Evolutionary conservation across 2,888 invertebrate genomes (phyloP).

Genomic region (Diploptera punctata): DNA sequence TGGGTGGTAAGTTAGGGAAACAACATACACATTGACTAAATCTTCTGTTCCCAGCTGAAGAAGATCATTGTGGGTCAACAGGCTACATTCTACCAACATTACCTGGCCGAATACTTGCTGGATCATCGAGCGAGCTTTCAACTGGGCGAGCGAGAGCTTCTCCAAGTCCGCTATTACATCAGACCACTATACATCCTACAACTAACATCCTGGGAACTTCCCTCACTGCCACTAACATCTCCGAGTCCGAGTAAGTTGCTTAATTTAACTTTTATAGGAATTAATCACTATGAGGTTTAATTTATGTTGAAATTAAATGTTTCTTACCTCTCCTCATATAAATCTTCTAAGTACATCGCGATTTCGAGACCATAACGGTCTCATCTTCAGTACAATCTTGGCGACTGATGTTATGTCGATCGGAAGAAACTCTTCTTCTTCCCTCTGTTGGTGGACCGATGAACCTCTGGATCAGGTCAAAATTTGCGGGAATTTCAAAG

Average conservation of each 20-base stretch:
- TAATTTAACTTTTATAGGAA: neutral
- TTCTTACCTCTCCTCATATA: too few relatives aligned
- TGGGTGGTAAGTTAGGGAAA: too few relatives aligned
- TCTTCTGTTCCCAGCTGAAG: constrained; percentile 66
- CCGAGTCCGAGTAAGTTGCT: constrained; percentile 48
- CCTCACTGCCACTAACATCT: constrained; percentile 43
- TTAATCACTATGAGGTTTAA: too few relatives aligned
- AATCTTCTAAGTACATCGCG: too few relatives aligned
- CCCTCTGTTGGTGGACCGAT: too few relatives aligned
- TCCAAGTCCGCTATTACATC: constrained; percentile 53
- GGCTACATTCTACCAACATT: constrained; percentile 51
- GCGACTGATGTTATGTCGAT: too few relatives aligned
- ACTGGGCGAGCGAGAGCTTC: constrained; percentile 44
- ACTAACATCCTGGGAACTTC: constrained; percentile 44
- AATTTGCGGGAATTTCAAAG: too few relatives aligned
- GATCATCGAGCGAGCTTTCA: constrained; percentile 34
- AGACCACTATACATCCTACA: constrained; percentile 49
- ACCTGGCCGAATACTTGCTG: constrained; percentile 52
- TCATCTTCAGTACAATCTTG: too few relatives aligned
- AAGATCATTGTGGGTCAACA: constrained; percentile 67
- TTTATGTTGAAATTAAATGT: too few relatives aligned
- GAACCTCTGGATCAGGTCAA: too few relatives aligned
- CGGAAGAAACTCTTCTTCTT: too few relatives aligned
- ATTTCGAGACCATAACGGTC: too few relatives aligned
- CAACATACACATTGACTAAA: neutral